Conservation (phyloP, 2,888 invertebrate genomes). For the Malthinus flaveolus region DNA sequence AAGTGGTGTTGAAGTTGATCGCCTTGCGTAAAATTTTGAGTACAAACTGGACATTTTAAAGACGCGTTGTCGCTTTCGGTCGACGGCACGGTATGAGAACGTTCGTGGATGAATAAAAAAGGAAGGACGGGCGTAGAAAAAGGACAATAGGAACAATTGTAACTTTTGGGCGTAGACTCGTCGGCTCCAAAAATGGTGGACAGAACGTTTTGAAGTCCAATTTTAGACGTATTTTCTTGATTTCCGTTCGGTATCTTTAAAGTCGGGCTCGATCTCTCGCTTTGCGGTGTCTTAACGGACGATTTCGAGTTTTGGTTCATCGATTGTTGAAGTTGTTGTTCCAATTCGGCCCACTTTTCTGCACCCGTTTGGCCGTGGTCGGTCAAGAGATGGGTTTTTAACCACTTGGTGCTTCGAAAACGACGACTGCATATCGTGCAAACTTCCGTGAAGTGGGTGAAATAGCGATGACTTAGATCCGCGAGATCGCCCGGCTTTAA, state of each 20-base stretch:
- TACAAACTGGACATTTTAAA: conserved; percentile 64
- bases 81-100: conserved; percentile 65
- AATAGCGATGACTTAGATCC: conserved; percentile 65
- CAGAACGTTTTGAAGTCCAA: conserved; percentile 58
- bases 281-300: conserved; percentile 35
- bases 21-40: conserved; percentile 60
- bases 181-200: conserved; percentile 60
- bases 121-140: conserved; percentile 89
- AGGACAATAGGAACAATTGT: conserved; percentile 87
- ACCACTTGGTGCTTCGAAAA: conserved; percentile 85
- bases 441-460: conserved; percentile 71
- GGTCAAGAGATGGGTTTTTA: conserved; percentile 82
- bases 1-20: conserved; percentile 66
- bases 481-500: conserved; percentile 61
- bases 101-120: conserved; percentile 89
- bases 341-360: conserved; percentile 65
- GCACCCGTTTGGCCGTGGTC: conserved; percentile 77
- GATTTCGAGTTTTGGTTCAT: conserved; percentile 41
- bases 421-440: conserved; percentile 86
- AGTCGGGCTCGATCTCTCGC: conserved; percentile 55
- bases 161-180: conserved; percentile 69
- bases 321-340: conserved; percentile 55
- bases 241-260: conserved; percentile 63
- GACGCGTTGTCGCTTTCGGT: conserved; percentile 38
- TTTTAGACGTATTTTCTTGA: conserved; percentile 42